These are phyloP conservation scores for Zaprionus africanus DNA, from an alignment of 1,140 invertebrate species.

Conservation along the genomic window DNA sequence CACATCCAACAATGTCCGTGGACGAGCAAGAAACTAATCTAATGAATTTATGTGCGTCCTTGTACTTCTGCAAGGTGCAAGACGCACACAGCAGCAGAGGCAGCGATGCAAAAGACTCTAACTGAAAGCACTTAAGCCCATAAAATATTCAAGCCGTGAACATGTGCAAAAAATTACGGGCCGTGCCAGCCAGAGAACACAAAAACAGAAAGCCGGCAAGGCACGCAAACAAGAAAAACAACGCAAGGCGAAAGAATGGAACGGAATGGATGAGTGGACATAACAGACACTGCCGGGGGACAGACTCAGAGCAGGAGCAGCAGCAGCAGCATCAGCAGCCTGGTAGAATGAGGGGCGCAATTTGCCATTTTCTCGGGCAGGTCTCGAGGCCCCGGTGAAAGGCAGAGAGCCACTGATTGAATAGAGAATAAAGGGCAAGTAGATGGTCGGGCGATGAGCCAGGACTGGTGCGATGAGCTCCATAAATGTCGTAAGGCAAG, in stretches of 20 bases:
- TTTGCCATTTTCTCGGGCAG: constrained; percentile 51
- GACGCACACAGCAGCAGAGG: constrained; percentile 38
- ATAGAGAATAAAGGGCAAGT: constrained; percentile 78
- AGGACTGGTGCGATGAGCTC: constrained; percentile 58
- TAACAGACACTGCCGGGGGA: constrained; percentile 42
- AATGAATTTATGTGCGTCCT: constrained; percentile 75
- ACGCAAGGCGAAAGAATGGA: constrained; percentile 18
- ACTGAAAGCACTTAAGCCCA: constrained; percentile 80
- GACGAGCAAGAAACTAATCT: constrained; percentile 56
- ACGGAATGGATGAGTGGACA: constrained; percentile 52
- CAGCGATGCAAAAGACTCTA: constrained; percentile 62
- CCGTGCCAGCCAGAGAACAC: constrained; percentile 34
- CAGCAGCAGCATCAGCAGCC: constrained; percentile 8
- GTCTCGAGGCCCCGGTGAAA: constrained; percentile 41
- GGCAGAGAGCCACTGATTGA: constrained; percentile 73
- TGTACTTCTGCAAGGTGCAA: constrained; percentile 59
- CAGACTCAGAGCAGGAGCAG: constrained; percentile 4
- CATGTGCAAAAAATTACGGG: constrained; percentile 78
- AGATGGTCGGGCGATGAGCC: constrained; percentile 48
- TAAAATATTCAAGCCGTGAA: constrained; percentile 80
- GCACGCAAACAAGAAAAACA: constrained; percentile 50
- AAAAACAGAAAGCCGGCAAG: constrained; percentile 44
- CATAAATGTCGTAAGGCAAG: constrained; percentile 64
- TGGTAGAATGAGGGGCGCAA: constrained; percentile 45
- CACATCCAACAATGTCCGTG: constrained; percentile 46